phyloP scores from a whole-genome alignment of 2,113 vertebrate species.

The Crocuta crocuta region DNA sequence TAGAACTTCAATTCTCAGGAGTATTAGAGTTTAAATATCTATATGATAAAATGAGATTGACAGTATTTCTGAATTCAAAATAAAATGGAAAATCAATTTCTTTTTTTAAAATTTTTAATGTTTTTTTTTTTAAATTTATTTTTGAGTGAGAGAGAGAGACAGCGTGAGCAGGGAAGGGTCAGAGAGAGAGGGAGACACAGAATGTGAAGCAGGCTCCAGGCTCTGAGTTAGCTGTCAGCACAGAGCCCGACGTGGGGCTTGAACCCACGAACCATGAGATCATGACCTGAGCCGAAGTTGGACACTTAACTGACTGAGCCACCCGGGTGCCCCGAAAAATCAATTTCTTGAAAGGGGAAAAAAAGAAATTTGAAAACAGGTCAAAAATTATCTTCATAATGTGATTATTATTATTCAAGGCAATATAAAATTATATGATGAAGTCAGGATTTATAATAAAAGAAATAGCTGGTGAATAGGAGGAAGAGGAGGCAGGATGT shows the following conservation, averaged over 20 bases:
- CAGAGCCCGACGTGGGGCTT: too few species aligned
- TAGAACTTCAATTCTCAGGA: neutral
- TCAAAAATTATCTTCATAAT: neutral
- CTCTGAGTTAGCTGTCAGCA: too few species aligned
- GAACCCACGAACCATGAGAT: too few species aligned
- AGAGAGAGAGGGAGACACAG: too few species aligned
- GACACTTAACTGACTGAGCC: too few species aligned
- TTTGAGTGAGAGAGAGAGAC: too few species aligned
- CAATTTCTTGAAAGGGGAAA: constrained; percentile 11
- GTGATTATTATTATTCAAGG: neutral
- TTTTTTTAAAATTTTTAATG: neutral
- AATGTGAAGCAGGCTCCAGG: too few species aligned
- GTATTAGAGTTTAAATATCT: neutral
- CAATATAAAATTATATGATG: neutral
- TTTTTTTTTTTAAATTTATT: too few species aligned
- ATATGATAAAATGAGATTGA: neutral
- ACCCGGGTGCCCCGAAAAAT: neutral
- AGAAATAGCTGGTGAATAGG: neutral
- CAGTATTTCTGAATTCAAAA: constrained; percentile 36
- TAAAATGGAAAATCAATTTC: neutral
- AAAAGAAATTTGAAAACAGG: neutral
- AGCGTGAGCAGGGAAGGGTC: too few species aligned
- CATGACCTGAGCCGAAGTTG: too few species aligned
- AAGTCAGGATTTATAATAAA: neutral
- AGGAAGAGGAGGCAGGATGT: neutral